phyloP scores from a whole-genome alignment of 2,797 vertebrate species.

The Sebastes steindachneri region DNA sequence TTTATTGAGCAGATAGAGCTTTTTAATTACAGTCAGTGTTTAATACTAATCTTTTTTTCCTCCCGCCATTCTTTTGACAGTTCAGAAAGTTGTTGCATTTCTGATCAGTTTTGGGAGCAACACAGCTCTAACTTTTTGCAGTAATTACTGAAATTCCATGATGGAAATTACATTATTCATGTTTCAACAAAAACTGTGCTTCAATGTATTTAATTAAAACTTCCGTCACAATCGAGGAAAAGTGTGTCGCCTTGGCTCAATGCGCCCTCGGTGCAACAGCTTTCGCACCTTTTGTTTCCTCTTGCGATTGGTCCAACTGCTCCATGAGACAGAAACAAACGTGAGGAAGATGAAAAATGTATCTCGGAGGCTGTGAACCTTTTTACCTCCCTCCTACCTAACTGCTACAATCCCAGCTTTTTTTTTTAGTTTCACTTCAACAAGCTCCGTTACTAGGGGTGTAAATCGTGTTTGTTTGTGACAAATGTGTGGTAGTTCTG shows the following conservation, averaged over 20 bases:
- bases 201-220: neutral
- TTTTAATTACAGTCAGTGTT: neutral
- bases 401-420: neutral
- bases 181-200: neutral
- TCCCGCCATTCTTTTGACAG: neutral
- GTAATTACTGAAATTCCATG: neutral
- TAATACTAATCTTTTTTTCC: neutral
- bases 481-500: conserved; percentile 11
- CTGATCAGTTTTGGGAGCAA: neutral
- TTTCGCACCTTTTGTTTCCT: neutral
- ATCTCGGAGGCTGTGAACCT: neutral
- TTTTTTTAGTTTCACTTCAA: neutral
- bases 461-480: conserved; percentile 7
- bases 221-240: no score
- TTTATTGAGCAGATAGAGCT: neutral
- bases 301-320: neutral
- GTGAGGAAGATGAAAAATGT: neutral
- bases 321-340: neutral
- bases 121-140: neutral
- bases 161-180: neutral
- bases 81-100: neutral
- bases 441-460: neutral
- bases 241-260: neutral
- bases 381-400: neutral
- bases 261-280: neutral